Evolutionary conservation across 2,113 vertebrate genomes (phyloP).

Genomic region (Rattus rattus): DNA sequence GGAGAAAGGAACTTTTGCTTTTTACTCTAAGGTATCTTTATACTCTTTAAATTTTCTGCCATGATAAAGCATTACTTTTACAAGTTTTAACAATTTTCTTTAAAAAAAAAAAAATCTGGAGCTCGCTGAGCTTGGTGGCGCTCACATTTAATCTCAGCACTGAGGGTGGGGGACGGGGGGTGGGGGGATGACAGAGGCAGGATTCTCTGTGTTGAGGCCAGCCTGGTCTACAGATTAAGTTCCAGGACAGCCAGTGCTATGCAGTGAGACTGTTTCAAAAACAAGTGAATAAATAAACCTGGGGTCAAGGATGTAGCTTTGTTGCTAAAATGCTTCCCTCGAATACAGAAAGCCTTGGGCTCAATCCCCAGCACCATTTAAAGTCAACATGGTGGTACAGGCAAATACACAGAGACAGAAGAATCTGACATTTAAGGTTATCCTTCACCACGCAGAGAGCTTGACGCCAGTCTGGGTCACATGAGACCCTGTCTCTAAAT

Average conservation of each 20-base stretch:
- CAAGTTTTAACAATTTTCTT: neutral
- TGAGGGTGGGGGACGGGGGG: too few relatives aligned
- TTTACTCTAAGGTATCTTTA: conserved; percentile 1
- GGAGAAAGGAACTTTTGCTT: neutral
- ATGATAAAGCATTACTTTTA: neutral
- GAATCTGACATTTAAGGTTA: neutral
- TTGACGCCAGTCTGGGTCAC: neutral
- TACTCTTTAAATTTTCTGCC: neutral
- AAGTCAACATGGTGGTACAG: neutral
- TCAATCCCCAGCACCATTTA: neutral
- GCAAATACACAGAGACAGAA: neutral
- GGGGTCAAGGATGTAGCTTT: neutral
- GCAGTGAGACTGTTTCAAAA: neutral
- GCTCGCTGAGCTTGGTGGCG: neutral
- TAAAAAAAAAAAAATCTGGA: neutral
- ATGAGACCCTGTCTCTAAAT: neutral
- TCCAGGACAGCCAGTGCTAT: neutral
- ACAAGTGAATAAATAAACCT: neutral
- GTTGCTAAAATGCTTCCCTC: neutral
- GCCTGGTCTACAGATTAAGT: neutral
- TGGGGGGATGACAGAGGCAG: neutral
- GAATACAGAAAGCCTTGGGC: neutral
- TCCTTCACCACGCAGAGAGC: neutral
- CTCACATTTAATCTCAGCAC: neutral
- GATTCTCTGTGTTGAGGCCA: neutral